Evolutionary conservation across 2,113 vertebrate species (phyloP), one percentile per base, ranked within the genome.

Genomic region (Proterorhinus semilunaris): DNA sequence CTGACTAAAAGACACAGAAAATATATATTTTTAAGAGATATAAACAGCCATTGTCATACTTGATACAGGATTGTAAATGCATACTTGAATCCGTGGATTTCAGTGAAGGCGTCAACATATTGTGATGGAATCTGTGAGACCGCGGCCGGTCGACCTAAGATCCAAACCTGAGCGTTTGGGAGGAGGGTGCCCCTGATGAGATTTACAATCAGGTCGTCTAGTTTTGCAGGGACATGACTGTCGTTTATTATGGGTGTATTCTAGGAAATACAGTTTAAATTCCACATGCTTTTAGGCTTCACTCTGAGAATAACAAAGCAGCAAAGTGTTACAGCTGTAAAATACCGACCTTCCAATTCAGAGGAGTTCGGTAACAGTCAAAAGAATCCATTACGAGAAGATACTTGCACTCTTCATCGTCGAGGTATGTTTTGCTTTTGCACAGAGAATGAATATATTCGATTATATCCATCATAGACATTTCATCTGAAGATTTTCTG

Each of bases 331-430:
- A 8, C 53, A 10, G 17, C 8, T 21, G 17, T 21, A 27, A 27
- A 27, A 16, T 58, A 47, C 62, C 16, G 8, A 91, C 89, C 88
- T 87, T 9, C 76, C 90, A 93, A 69, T 91, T 79, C 54, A 94
- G 82, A 4, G 62, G 0, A 21, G 62, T 61, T n/a, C 66, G 69
- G 73, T 90, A 91, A 17, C 82, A 79, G 75, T 94, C 91, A 7
- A 91, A 78, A 1, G 78, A 88, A 27, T 93, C 91, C 75, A 94
- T 86, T 16, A 93, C 79, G 58, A 94, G 69, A n/a, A 93, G 78
- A 65, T 74, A 72, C 27, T 69, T 76, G n/a, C 85, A 86, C 43
- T 85, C 81, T 0, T 77, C 70, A 7, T 80, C 65, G 5, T 83
- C 77, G 69, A 92, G 68, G 66, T 71, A 77, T 15, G 67, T 61